phyloP scores from a whole-genome alignment of 2,888 invertebrate species.

The Heliconius ethilla region DNA sequence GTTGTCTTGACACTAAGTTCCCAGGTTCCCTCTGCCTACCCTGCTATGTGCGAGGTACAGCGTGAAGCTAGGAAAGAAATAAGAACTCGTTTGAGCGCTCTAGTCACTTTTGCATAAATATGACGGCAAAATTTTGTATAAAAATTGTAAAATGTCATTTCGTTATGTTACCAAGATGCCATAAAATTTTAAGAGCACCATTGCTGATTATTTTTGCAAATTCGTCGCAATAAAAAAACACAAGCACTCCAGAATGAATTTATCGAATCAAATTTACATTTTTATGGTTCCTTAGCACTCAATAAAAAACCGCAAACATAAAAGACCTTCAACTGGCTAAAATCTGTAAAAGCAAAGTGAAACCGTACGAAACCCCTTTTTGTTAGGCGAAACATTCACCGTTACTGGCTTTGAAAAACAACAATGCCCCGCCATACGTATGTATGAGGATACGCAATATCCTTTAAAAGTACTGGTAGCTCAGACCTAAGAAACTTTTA shows the following conservation, averaged over 20 bases:
- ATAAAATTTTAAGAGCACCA: slow-evolving; percentile 16
- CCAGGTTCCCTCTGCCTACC: too few relatives aligned
- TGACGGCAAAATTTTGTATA: neutral
- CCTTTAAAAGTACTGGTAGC: slow-evolving; percentile 67
- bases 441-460: slow-evolving; percentile 76
- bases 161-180: neutral
- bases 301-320: slow-evolving; percentile 69
- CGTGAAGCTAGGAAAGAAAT: too few relatives aligned
- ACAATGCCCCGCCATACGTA: slow-evolving; percentile 73
- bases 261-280: slow-evolving; percentile 64
- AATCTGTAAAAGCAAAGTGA: slow-evolving; percentile 66
- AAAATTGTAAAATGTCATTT: neutral
- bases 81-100: neutral
- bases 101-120: neutral
- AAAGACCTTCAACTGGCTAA: slow-evolving; percentile 63
- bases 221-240: slow-evolving; percentile 49
- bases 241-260: slow-evolving; percentile 37
- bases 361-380: slow-evolving; percentile 65
- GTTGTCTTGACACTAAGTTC: too few relatives aligned
- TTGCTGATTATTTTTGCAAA: slow-evolving; percentile 34
- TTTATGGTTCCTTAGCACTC: slow-evolving; percentile 77
- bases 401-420: slow-evolving; percentile 74
- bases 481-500: slow-evolving; percentile 54
- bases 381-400: slow-evolving; percentile 60
- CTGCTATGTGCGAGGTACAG: too few relatives aligned